Percentiles rank a stretch among this genome's conserved stretches.
Conservation (phyloP, 2,113 vertebrate genomes). For the Nyctereutes procyonoides region DNA sequence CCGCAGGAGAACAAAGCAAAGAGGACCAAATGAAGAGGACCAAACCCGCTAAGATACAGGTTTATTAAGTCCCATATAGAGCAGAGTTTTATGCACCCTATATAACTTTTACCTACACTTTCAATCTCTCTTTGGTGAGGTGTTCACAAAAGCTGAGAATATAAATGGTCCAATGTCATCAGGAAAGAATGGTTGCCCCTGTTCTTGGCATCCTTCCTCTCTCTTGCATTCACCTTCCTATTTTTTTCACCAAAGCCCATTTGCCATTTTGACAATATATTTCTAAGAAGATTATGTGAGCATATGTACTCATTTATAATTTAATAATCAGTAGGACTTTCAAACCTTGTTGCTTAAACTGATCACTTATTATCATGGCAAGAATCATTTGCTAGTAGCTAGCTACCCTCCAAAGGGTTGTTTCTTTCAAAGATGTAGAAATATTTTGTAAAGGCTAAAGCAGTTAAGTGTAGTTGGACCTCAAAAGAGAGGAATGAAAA, state of each 20-base stretch:
- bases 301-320: not conserved
- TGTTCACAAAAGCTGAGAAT: not conserved
- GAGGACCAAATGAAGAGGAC: not conserved
- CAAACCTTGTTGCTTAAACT: not conserved
- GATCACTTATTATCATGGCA: not conserved
- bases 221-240: not conserved
- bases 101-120: not conserved
- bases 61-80: not conserved
- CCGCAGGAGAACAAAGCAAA: not conserved
- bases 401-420: not conserved
- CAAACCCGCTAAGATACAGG: not conserved
- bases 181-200: not conserved
- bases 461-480: not conserved
- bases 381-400: not conserved
- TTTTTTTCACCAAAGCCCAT: not conserved
- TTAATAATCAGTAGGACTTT: conserved; percentile 13
- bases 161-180: rapidly evolving
- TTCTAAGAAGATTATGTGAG: not conserved
- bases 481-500: not conserved
- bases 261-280: not conserved
- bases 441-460: not conserved
- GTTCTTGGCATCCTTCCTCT: not conserved
- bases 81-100: not conserved
- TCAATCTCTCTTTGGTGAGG: not conserved
- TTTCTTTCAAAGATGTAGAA: not conserved